Evolutionary conservation across 2,797 vertebrate species (phyloP), one percentile per base, ranked within the genome.

Genomic region (Urocyon cinereoargenteus): DNA sequence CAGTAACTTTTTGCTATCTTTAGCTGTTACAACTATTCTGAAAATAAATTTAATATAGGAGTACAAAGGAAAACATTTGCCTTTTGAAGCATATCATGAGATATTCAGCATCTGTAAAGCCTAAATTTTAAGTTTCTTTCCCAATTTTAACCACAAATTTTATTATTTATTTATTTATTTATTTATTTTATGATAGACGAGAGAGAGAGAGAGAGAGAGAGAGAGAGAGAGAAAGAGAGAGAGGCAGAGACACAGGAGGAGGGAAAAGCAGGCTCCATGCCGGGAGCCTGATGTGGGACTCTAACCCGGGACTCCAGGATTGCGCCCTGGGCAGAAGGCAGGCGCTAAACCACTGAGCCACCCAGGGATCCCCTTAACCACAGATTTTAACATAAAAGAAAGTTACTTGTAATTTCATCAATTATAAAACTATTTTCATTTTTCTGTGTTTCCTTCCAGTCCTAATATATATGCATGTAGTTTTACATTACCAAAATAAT

Each of bases 351-450:
- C 6, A 1, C 15, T n/a, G 31, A 66, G 31, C 64, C 31, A 66
- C 31, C 6, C 31, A n/a, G 64, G 64, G 16, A 31, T 6, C 31
- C 31, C 64, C 8, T 36, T 73, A 73, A 73, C 26, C 59, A 75
- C 15, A 84, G 5, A 92, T 92, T 94, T 94, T 96, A 96, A 90
- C 59, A 62, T 59, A 55, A 91, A 45, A 73, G 31, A 92, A 81
- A 87, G 72, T 77, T 15, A 55, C 24, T 9, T 75, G 24, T 49
- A 55, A 84, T 89, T 90, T 96, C 59, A 91, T 28, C 57, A 88
- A 86, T 94, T 79, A 59, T 78, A 14, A 36, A 78, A 78, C 62
- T 91, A 62, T 84, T 93, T 91, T 93, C 31, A 86, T 31, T 68
- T 87, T 75, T 81, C 61, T 62, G 21, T 40, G 31, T 83, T 92